These are phyloP conservation scores for Zaprionus camerounensis DNA, from an alignment of 1,140 invertebrate genomes.

Conservation along the genomic window DNA sequence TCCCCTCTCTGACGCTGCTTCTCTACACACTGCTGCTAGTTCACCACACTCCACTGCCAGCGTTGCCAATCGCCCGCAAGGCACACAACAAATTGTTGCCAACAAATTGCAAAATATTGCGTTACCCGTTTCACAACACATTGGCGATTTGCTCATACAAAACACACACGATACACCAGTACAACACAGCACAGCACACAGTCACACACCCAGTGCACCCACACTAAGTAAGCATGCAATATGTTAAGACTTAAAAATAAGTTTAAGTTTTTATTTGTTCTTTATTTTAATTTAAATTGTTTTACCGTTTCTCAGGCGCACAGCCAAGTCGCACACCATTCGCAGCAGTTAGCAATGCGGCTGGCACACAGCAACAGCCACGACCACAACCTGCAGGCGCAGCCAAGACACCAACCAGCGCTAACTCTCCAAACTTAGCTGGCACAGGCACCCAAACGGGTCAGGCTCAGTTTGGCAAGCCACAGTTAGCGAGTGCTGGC, in stretches of 20 bases:
- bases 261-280: background rate
- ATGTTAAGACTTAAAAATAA: background rate
- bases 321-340: slow-evolving; percentile 9
- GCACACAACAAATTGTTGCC: background rate
- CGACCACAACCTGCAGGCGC: background rate
- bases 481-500: background rate
- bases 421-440: slow-evolving; percentile 13
- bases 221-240: slow-evolving; percentile 26
- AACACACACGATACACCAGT: slow-evolving; percentile 33
- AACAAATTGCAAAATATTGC: slow-evolving; percentile 6
- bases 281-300: background rate
- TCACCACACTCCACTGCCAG: background rate
- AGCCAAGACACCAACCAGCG: background rate
- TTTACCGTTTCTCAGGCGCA: background rate
- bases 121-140: background rate
- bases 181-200: slow-evolving; percentile 28
- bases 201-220: slow-evolving; percentile 10
- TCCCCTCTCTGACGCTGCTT: background rate
- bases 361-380: background rate
- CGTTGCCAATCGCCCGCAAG: background rate
- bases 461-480: slow-evolving; percentile 1
- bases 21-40: background rate
- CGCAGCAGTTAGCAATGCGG: slow-evolving; percentile 15
- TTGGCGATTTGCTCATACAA: slow-evolving; percentile 9
- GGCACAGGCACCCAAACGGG: slow-evolving; percentile 8